Evolutionary conservation across 2,888 invertebrate species (phyloP).

Genomic region (Siphonodentalium dalli): DNA sequence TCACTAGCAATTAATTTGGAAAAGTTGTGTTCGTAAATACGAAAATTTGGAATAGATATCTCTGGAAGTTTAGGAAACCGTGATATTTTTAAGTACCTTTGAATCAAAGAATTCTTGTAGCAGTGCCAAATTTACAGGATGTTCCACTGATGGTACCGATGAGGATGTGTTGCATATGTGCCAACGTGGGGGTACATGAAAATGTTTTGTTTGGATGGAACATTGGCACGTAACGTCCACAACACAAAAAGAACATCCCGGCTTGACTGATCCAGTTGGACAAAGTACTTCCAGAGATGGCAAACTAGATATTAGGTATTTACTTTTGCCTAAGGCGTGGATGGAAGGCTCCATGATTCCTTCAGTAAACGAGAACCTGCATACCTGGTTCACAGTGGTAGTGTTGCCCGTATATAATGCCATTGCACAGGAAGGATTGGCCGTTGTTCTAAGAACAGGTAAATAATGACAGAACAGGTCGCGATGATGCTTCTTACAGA

Average conservation of each 20-base stretch:
- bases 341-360: conserved; percentile 1
- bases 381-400: not conserved
- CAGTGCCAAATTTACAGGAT: conserved; percentile 9
- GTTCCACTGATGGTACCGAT: not conserved
- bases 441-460: not conserved
- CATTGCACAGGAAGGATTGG: not conserved
- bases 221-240: conserved; percentile 18
- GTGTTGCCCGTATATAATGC: conserved; percentile 1
- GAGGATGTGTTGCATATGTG: conserved; percentile 2
- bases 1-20: conserved; percentile 4
- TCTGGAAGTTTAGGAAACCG: not conserved
- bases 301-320: conserved; percentile 4
- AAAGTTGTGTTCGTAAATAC: conserved; percentile 5
- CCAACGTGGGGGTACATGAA: conserved; percentile 13
- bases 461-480: not conserved
- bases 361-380: conserved; percentile 6
- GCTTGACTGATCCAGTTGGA: not conserved
- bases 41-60: conserved; percentile 1
- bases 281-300: not conserved
- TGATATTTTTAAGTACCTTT: not conserved
- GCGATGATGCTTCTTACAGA: not conserved
- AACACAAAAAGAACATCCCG: conserved; percentile 21
- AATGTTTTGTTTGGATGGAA: conserved; percentile 6
- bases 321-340: not conserved
- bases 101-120: conserved; percentile 4